These are phyloP conservation scores for Zaprionus lachaisei DNA, from an alignment of 1,140 invertebrate genomes.

Conservation along the genomic window DNA sequence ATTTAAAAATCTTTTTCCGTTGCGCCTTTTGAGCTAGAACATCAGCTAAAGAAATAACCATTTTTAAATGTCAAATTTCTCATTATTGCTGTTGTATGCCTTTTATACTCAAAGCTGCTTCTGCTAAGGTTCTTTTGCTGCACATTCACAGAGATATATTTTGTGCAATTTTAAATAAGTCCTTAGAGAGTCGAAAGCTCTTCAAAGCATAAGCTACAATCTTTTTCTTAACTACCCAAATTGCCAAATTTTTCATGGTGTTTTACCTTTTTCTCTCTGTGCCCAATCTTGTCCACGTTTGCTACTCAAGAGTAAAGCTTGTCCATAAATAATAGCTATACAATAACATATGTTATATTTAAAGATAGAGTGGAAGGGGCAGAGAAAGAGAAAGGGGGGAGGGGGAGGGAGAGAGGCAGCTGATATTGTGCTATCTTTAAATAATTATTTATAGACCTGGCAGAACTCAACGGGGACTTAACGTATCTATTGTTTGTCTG, in stretches of 20 bases:
- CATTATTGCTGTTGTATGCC: background rate
- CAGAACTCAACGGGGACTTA: background rate
- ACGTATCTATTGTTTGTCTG: background rate
- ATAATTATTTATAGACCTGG: conserved; percentile 6
- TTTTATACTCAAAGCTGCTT: background rate
- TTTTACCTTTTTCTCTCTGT: background rate
- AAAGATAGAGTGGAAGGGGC: background rate
- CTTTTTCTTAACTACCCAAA: background rate
- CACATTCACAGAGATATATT: background rate
- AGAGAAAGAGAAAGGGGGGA: no score
- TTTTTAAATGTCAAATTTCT: background rate
- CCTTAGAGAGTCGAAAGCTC: background rate
- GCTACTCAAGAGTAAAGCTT: background rate
- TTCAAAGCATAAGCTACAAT: background rate
- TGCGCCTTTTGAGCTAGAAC: no score
- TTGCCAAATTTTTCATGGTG: conserved; percentile 1
- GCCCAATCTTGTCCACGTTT: background rate
- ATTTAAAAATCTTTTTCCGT: background rate
- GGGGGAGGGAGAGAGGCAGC: background rate
- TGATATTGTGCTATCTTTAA: conserved; percentile 3
- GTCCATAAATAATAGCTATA: background rate
- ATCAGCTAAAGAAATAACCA: background rate
- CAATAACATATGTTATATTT: conserved; percentile 1
- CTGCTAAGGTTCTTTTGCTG: background rate
- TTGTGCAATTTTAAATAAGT: background rate